Evolutionary conservation across 2,113 vertebrate species (phyloP).

Genomic region (Dipodomys stephensi): DNA sequence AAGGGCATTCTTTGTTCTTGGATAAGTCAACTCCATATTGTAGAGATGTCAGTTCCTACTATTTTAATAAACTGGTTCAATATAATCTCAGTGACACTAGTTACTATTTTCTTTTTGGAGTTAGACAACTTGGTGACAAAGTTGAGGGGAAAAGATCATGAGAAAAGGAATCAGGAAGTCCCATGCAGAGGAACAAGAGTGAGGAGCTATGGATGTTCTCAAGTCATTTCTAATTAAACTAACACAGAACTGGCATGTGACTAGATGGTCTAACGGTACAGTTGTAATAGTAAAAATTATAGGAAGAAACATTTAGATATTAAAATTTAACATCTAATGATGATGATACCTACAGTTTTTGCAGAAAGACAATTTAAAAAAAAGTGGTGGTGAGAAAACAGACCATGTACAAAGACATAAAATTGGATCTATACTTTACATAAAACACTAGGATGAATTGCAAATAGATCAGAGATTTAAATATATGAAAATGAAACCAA

Average conservation of each 20-base stretch:
- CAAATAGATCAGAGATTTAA: slow-evolving; percentile 28
- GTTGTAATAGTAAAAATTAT: background rate
- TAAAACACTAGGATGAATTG: slow-evolving; percentile 24
- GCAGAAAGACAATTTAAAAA: slow-evolving; percentile 36
- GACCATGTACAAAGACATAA: slow-evolving; percentile 48
- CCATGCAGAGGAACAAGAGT: background rate
- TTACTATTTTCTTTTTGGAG: background rate
- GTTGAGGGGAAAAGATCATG: background rate
- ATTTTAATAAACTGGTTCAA: background rate
- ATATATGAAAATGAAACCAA: slow-evolving; percentile 23
- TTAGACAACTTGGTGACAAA: slow-evolving; percentile 21
- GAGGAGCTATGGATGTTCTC: background rate
- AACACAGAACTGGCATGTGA: background rate
- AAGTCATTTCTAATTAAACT: background rate
- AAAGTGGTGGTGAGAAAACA: slow-evolving; percentile 44
- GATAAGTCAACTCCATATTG: background rate
- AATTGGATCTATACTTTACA: background rate
- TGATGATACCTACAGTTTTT: slow-evolving; percentile 28
- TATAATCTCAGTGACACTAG: background rate
- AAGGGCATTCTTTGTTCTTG: slow-evolving; percentile 4
- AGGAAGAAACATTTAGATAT: background rate
- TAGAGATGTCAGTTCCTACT: background rate
- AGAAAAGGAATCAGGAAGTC: background rate
- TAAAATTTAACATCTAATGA: slow-evolving; percentile 62
- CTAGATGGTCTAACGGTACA: background rate